Conservation (phyloP, 2,113 vertebrate genomes). For the Muntiacus reevesi region DNA sequence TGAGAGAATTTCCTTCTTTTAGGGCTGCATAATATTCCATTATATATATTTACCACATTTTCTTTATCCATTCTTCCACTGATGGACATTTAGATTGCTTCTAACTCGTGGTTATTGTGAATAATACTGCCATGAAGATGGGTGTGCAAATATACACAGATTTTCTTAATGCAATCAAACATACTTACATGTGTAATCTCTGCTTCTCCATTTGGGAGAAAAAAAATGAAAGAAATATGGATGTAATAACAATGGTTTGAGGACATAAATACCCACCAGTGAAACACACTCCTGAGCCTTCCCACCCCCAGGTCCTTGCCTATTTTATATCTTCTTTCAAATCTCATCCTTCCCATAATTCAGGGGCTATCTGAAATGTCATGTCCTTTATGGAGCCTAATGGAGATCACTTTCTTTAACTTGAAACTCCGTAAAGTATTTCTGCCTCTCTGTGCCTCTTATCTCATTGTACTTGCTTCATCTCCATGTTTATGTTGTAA, state of each 20-base stretch:
- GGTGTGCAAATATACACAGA: background rate
- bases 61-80: background rate
- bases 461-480: background rate
- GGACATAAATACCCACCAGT: background rate
- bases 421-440: background rate
- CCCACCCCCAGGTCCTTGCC: background rate
- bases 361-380: background rate
- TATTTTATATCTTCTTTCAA: background rate
- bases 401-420: background rate
- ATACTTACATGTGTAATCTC: background rate
- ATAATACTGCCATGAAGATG: background rate
- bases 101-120: background rate
- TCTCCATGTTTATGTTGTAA: background rate
- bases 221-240: background rate
- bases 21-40: background rate
- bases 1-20: background rate
- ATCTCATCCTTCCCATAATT: background rate
- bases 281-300: background rate
- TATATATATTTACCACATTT: background rate
- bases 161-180: background rate
- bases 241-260: background rate
- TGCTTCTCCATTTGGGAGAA: background rate
- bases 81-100: background rate
- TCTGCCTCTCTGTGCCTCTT: background rate
- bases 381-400: background rate